phyloP scores from a whole-genome alignment of 2,888 invertebrate species.

The Brachyptera putata region DNA sequence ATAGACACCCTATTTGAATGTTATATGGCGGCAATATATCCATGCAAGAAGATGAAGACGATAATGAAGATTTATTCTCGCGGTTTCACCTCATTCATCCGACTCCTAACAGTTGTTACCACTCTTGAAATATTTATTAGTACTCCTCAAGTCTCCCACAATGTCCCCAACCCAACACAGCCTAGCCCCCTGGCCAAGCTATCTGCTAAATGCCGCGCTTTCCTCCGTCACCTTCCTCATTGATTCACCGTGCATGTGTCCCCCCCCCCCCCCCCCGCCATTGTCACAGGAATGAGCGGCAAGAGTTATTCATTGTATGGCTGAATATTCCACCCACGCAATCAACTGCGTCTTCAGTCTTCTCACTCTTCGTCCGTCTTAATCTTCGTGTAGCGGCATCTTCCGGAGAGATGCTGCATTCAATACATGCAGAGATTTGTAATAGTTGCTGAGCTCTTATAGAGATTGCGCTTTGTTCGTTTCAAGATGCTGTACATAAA shows the following conservation, averaged over 20 bases:
- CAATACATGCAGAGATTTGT: too few species aligned
- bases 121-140: too few species aligned
- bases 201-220: background rate
- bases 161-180: background rate
- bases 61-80: too few species aligned
- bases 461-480: background rate
- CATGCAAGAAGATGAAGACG: too few species aligned
- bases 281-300: too few species aligned
- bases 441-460: background rate
- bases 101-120: too few species aligned
- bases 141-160: too few species aligned
- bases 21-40: too few species aligned
- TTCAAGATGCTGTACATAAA: background rate
- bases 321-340: conserved; percentile 2
- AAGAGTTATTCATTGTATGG: conserved; percentile 4
- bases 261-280: background rate
- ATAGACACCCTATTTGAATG: too few species aligned
- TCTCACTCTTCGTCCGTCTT: background rate
- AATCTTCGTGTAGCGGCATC: background rate
- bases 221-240: background rate
- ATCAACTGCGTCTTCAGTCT: background rate
- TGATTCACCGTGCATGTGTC: background rate
- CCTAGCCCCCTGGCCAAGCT: background rate
- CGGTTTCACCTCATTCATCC: too few species aligned
- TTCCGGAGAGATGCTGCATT: background rate